phyloP scores from a whole-genome alignment of 1,140 invertebrate genomes.

The Atta cephalotes region DNA sequence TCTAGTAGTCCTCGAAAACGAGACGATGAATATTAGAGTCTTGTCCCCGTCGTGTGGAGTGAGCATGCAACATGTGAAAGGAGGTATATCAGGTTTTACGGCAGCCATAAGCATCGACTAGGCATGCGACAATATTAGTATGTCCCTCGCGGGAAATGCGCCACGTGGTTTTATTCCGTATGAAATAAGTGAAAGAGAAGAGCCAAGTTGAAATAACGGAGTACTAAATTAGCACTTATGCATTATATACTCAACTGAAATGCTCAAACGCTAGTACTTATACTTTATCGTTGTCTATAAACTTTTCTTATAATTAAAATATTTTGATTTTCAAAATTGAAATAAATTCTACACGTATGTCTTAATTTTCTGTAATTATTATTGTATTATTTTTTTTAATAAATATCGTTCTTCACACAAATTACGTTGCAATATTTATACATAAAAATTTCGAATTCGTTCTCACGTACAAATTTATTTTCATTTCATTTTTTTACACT shows the following conservation, averaged over 20 bases:
- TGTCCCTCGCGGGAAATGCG: conserved; percentile 9
- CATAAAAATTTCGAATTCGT: not conserved
- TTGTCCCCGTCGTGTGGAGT: conserved; percentile 43
- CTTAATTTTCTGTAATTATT: conserved; percentile 3
- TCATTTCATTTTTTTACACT: not conserved
- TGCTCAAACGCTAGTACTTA: not conserved
- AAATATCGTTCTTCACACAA: not conserved
- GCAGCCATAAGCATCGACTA: conserved; percentile 31
- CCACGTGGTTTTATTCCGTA: not conserved
- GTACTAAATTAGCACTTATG: conserved; percentile 12
- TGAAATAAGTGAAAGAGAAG: not conserved
- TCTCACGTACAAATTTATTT: not conserved
- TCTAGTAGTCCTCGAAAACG: conserved; percentile 69
- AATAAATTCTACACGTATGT: not conserved
- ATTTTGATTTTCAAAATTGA: not conserved
- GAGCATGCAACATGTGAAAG: conserved; percentile 58
- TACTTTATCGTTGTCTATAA: not conserved
- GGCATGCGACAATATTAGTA: conserved; percentile 63
- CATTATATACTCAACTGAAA: not conserved
- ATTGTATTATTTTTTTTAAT: not conserved
- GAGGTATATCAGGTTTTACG: conserved; percentile 69
- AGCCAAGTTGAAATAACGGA: conserved; percentile 41
- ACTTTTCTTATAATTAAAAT: not conserved
- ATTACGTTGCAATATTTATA: not conserved
- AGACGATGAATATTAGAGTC: conserved; percentile 65